These are phyloP conservation scores for Austrolebias charrua DNA, from an alignment of 2,797 vertebrate species.

Conservation along the genomic window DNA sequence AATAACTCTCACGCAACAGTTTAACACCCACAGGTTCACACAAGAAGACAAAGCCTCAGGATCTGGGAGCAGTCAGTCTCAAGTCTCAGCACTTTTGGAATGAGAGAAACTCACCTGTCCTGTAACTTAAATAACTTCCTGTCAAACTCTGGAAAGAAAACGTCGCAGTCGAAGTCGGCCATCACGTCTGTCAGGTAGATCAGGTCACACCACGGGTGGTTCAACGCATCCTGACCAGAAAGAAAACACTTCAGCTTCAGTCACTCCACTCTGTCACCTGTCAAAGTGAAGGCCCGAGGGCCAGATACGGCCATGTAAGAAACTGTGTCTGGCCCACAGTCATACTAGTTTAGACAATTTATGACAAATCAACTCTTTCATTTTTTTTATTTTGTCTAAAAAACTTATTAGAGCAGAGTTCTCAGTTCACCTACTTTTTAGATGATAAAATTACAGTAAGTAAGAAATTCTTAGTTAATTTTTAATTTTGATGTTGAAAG, in stretches of 20 bases:
- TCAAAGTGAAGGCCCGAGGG: too few species aligned
- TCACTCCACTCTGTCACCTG: background rate
- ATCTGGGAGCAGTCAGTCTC: background rate
- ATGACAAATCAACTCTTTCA: too few species aligned
- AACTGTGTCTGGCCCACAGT: too few species aligned
- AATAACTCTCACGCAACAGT: background rate
- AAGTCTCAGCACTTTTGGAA: background rate
- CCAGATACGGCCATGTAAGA: too few species aligned
- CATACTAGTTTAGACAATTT: too few species aligned
- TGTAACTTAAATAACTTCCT: slow-evolving; percentile 68
- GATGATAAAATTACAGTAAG: too few species aligned
- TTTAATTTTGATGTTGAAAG: too few species aligned
- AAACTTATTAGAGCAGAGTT: too few species aligned
- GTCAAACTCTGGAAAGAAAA: slow-evolving; percentile 84
- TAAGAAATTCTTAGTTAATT: too few species aligned
- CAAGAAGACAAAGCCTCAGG: background rate
- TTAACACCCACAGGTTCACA: background rate
- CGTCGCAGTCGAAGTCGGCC: slow-evolving; percentile 81
- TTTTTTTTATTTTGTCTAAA: too few species aligned
- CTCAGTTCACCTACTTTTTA: too few species aligned
- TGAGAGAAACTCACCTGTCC: slow-evolving; percentile 64
- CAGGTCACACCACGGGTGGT: slow-evolving; percentile 82
- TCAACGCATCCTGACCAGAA: slow-evolving; percentile 71
- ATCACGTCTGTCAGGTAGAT: slow-evolving; percentile 82
- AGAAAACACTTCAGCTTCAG: background rate